These are phyloP conservation scores for Drosophila albomicans DNA, from an alignment of 1,140 invertebrate genomes.

Conservation along the genomic window DNA sequence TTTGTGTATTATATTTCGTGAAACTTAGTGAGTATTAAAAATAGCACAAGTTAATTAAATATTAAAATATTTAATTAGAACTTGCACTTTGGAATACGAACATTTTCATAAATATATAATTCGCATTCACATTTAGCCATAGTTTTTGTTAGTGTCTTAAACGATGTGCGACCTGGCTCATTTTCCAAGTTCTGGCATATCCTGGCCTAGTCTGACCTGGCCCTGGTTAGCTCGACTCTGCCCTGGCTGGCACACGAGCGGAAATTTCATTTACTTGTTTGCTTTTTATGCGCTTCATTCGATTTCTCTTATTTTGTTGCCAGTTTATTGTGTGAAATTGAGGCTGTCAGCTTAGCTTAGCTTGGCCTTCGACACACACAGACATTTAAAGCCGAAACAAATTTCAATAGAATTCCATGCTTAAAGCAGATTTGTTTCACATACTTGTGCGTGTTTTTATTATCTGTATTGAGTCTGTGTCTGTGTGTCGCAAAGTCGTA, in stretches of 20 bases:
- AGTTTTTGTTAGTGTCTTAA: not conserved
- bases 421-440: conserved; percentile 20
- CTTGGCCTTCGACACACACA: conserved; percentile 6
- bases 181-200: not conserved
- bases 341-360: conserved; percentile 43
- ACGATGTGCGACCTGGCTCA: not conserved
- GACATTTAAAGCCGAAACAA: conserved; percentile 47
- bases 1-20: too few relatives aligned
- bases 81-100: too few relatives aligned
- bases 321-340: conserved; percentile 57
- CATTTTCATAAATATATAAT: not conserved
- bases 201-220: not conserved
- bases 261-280: conserved; percentile 82
- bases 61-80: too few relatives aligned
- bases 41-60: too few relatives aligned
- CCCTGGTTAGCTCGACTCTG: conserved; percentile 6
- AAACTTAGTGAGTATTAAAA: too few relatives aligned
- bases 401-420: conserved; percentile 8
- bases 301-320: conserved; percentile 55
- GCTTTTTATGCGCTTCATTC: conserved; percentile 64
- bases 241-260: conserved; percentile 45
- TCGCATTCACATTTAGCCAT: not conserved
- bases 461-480: conserved; percentile 23
- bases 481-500: conserved; percentile 21
- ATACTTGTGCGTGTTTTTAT: conserved; percentile 17